Base-by-base conservation (phyloP, 2,797 vertebrate genomes). In the Mormyrus hasselquistii region DNA sequence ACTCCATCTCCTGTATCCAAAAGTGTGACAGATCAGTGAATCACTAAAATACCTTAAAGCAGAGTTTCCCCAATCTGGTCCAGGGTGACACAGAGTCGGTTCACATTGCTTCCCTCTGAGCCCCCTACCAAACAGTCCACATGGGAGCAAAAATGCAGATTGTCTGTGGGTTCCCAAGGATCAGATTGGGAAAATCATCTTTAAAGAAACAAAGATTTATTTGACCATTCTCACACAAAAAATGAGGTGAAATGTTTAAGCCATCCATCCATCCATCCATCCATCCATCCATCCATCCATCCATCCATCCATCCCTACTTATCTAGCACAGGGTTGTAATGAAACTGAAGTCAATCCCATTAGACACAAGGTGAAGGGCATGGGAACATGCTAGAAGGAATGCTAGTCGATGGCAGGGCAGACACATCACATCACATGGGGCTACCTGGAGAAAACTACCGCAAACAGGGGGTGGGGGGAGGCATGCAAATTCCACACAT, bases 1-100 rank as follows among this genome's bases (percentile, higher is more conserved):
- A 94, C 92, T 99, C 98, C 0, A 97, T 99, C 95, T 99, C 98
- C 99, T 99, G 91, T 34, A 34, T 34, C 29, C 29, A 62, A 94
- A 94, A 16, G 38, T 19, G 76, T 9, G 76, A 47, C 3, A 82
- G 38, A 47, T 82, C n/a, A 59, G 69, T 38, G 29, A 73, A 38
- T 73, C 29, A 38, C 34, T 16, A 14, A 73, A 73, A 38, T 38
- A 38, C 69, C 29, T 6, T 57, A 57, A 57, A 19, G 53, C 9
- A 50, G 49, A 10, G 2, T 52, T 52, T 52, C 9, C 53, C 55
- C 47, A 49, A 49, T 49, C 7, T 52, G 50, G 50, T 52, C 50
- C 50, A 10, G 2, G 50, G 50, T 9, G 50, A 52, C 50, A 2
- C 50, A 65, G 0, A 65, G 59, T 65, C 7, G 7, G 57, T 59